Conservation (phyloP, 2,888 invertebrate genomes). For the Eristalinus aeneus region DNA sequence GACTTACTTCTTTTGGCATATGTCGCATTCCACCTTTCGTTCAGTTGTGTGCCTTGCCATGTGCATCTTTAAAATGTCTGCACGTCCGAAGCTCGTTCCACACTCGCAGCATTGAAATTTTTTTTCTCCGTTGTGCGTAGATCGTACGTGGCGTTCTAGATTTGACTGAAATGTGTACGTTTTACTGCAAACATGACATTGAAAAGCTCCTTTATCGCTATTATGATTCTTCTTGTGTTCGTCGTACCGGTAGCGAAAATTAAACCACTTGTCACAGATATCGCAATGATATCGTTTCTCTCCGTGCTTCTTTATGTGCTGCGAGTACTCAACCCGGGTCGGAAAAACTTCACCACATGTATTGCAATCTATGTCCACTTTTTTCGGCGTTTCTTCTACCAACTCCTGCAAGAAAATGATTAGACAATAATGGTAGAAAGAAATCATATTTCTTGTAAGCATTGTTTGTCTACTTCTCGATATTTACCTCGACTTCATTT, state of each 20-base stretch:
- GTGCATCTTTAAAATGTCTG: slow-evolving; percentile 72
- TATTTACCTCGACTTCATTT: slow-evolving; percentile 9
- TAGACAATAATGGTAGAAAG: neutral
- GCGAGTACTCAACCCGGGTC: slow-evolving; percentile 42
- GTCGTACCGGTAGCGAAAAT: slow-evolving; percentile 59
- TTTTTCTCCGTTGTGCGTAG: slow-evolving; percentile 54
- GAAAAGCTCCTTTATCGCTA: slow-evolving; percentile 17
- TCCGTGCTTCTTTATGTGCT: slow-evolving; percentile 71
- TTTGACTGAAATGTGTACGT: slow-evolving; percentile 65
- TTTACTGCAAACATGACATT: slow-evolving; percentile 67
- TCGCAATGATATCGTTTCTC: slow-evolving; percentile 67
- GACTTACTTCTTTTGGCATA: slow-evolving; percentile 68
- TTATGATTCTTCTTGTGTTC: slow-evolving; percentile 71
- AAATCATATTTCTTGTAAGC: neutral
- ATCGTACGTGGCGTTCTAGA: slow-evolving; percentile 71
- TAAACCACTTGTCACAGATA: slow-evolving; percentile 72
- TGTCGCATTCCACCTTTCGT: slow-evolving; percentile 64
- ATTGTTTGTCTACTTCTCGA: neutral
- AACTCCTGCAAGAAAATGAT: slow-evolving; percentile 4
- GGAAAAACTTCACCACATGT: slow-evolving; percentile 33
- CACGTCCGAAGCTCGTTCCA: slow-evolving; percentile 56
- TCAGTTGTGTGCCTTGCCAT: slow-evolving; percentile 63
- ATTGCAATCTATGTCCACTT: slow-evolving; percentile 24
- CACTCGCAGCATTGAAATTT: slow-evolving; percentile 67
- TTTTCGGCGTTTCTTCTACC: neutral